Evolutionary conservation across 2,113 vertebrate species (phyloP), one percentile per base, ranked within the genome.

Genomic region (Cyanoderma ruficeps): DNA sequence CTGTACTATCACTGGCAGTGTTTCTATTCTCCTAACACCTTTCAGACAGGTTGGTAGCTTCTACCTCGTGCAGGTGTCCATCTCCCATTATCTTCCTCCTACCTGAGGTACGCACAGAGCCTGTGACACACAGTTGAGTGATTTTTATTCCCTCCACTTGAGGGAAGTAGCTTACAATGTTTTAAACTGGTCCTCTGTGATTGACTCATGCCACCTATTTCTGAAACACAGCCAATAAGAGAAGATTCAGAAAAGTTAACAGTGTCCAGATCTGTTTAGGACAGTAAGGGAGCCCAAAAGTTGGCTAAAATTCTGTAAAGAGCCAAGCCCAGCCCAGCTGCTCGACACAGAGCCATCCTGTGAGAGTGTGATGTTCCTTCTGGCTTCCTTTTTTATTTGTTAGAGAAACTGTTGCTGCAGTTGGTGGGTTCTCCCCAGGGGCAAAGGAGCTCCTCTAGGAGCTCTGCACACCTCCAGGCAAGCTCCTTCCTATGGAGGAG

Each of bases 111-210:
- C 20, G 13, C n/a, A 11, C 65, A 65, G 41, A 89, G 57, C 63
- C 55, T 80, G 67, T 93, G 87, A 46, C 82, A 83, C 50, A 15
- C 35, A 50, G 42, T 0, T 91, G 91, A 90, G 89, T 94, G 93
- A 85, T 95, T 93, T 94, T 96, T 96, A 80, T 96, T 96, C 91
- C 84, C 55, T 96, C 93, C 91, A 90, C 95, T 95, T 96, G 87
- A 95, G 95, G 96, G 95, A 95, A 97, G 95, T 97, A 55, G 93
- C 90, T 94, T 86, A 91, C 87, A 95, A 80, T 35, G 5, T 88
- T 93, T 91, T 96, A 53, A 42, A 68, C 67, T 44, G 67, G 88
- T 86, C 90, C 59, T 80, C 63, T 74, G 71, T 17, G 37, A 50
- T 39, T 94, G 96, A 89, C 75, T 96, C 46, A 14, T 88, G 88